A percentile compares a stretch with the other conserved stretches of the same genome.
These are phyloP conservation scores for Propithecus deckenii DNA, from an alignment of 2,797 vertebrate species.

Conservation along the genomic window DNA sequence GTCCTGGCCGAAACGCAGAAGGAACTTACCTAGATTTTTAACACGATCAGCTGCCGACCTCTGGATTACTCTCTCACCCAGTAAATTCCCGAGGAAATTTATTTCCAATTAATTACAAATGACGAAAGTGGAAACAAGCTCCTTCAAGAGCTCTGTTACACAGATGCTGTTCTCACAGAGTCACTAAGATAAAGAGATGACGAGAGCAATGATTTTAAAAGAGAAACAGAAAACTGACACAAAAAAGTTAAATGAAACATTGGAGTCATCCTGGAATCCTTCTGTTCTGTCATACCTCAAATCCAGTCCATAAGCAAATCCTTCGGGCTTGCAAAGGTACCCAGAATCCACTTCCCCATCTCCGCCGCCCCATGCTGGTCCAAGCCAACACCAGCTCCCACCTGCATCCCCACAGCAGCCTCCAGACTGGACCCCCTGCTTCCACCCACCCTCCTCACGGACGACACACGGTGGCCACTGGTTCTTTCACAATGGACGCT, in stretches of 20 bases:
- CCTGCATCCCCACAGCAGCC: neutral
- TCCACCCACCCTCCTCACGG: neutral
- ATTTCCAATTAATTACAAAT: neutral
- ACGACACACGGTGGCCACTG: neutral
- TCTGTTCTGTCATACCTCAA: neutral
- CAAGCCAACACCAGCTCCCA: neutral
- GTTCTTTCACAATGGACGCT: neutral
- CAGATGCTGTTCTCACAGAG: neutral
- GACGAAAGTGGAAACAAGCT: slow-evolving; percentile 23
- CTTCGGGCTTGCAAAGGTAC: neutral
- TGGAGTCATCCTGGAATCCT: neutral
- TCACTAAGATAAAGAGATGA: neutral
- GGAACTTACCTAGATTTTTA: neutral
- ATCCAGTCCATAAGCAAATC: neutral
- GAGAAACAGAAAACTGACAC: neutral
- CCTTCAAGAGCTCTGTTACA: neutral
- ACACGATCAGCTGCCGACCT: neutral
- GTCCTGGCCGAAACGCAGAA: neutral
- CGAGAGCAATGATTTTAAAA: neutral
- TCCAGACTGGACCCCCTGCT: neutral
- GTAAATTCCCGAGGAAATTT: slow-evolving; percentile 10
- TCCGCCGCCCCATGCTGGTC: neutral
- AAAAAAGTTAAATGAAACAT: neutral
- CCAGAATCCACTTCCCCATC: neutral
- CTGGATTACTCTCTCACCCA: neutral